phyloP scores from a whole-genome alignment of 64 coral and sea anemone species.

The Platygyra sinensis region DNA sequence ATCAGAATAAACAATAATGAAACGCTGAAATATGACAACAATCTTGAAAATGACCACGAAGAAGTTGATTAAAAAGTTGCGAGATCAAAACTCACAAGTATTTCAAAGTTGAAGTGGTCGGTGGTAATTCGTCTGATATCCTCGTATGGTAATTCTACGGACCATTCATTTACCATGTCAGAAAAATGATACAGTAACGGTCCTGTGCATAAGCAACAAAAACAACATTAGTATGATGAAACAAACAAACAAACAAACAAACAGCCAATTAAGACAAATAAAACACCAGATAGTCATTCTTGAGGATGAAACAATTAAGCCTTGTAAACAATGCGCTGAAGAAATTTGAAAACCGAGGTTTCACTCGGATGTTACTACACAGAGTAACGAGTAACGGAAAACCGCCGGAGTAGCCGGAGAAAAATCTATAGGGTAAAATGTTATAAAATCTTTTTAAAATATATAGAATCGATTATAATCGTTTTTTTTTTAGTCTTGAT shows the following conservation, averaged over 20 bases:
- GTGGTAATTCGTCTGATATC: slow-evolving; percentile 84
- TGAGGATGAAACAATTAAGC: no score
- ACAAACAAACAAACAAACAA: neutral
- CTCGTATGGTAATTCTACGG: slow-evolving; percentile 91
- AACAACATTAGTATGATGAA: neutral
- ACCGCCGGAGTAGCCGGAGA: no score
- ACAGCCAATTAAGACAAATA: no score
- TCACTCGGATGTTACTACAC: no score
- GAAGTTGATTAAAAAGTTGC: neutral
- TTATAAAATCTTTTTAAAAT: no score
- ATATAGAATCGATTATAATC: no score
- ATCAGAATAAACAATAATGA: neutral
- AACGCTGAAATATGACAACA: neutral
- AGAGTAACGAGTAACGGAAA: no score
- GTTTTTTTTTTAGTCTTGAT: no score
- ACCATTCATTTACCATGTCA: slow-evolving; percentile 91
- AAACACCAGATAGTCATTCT: no score
- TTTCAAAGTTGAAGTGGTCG: slow-evolving; percentile 86
- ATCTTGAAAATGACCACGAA: neutral
- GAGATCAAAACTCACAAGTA: slow-evolving; percentile 57
- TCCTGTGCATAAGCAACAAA: slow-evolving; percentile 30
- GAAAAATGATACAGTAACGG: slow-evolving; percentile 95
- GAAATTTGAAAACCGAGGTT: no score
- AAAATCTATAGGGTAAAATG: no score
- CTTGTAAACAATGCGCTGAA: no score